A percentile compares a stretch with the other conserved stretches of the same genome.
Evolutionary conservation across 2,113 vertebrate species (phyloP).

Genomic region (Parus major): DNA sequence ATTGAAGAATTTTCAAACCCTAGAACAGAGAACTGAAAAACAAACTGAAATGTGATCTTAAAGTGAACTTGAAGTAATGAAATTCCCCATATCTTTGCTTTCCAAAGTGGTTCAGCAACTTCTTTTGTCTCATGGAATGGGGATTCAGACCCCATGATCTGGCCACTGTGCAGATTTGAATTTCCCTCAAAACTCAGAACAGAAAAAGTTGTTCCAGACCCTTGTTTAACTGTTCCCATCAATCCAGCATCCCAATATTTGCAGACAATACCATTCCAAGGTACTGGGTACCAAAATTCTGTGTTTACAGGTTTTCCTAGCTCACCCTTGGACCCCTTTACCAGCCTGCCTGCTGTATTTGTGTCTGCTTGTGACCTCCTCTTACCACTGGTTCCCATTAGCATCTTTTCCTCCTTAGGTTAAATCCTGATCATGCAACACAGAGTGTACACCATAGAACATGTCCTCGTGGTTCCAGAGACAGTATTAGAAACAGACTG

Average conservation of each 20-base stretch:
- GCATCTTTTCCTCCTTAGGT: not conserved
- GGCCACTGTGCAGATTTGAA: not conserved
- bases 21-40: not conserved
- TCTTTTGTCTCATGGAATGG: not conserved
- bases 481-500: not conserved
- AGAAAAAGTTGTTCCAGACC: not conserved
- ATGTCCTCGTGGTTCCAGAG: not conserved
- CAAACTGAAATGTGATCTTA: not conserved
- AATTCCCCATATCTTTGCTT: not conserved
- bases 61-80: not conserved
- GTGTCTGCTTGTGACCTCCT: not conserved
- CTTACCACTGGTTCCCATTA: not conserved
- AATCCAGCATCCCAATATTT: not conserved
- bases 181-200: not conserved
- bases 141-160: not conserved
- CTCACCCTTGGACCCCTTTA: not conserved
- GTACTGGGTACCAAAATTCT: not conserved
- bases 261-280: not conserved
- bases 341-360: not conserved
- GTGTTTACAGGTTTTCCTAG: not conserved
- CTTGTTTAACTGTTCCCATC: not conserved
- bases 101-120: not conserved
- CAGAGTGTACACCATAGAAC: not conserved
- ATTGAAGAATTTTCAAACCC: not conserved
- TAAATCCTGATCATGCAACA: not conserved